These are phyloP conservation scores for Aspidapion aeneum DNA, from an alignment of 2,888 invertebrate species.

Conservation along the genomic window DNA sequence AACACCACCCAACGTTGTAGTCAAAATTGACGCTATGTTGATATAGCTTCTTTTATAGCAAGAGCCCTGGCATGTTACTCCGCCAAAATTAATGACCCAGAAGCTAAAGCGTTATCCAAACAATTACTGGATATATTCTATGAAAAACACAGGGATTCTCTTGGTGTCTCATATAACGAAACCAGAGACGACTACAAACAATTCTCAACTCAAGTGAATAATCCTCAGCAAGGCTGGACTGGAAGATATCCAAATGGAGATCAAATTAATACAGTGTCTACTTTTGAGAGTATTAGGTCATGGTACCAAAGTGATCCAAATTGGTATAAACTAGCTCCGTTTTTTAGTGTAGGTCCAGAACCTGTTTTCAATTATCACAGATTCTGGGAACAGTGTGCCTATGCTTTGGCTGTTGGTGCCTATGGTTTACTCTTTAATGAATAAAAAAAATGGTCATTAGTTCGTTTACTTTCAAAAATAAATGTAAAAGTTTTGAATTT, in stretches of 20 bases:
- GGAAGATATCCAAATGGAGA: constrained; percentile 30
- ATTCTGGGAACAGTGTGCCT: constrained; percentile 31
- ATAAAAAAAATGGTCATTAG: no score
- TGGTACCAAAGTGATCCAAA: constrained; percentile 30
- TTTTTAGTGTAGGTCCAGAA: constrained; percentile 26
- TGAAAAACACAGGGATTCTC: constrained; percentile 15
- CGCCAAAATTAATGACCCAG: constrained; percentile 22
- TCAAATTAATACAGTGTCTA: constrained; percentile 24
- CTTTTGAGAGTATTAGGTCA: constrained; percentile 27
- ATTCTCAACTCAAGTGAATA: no score
- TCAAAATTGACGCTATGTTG: constrained; percentile 17
- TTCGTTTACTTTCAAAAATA: no score
- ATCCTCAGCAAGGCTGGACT: constrained; percentile 26
- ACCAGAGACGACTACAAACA: no score
- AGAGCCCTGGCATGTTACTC: constrained; percentile 27
- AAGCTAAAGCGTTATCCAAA: constrained; percentile 24
- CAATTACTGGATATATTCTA: constrained; percentile 26
- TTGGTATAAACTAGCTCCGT: constrained; percentile 24
- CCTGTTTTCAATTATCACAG: constrained; percentile 27
- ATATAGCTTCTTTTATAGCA: constrained; percentile 27
- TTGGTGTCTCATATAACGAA: no score
- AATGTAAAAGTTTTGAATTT: no score
- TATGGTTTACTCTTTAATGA: constrained; percentile 29
- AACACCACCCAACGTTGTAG: constrained; percentile 18
- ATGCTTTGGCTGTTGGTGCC: constrained; percentile 27